phyloP scores from a whole-genome alignment of 2,888 invertebrate genomes.

The Agapetus fuscipes region DNA sequence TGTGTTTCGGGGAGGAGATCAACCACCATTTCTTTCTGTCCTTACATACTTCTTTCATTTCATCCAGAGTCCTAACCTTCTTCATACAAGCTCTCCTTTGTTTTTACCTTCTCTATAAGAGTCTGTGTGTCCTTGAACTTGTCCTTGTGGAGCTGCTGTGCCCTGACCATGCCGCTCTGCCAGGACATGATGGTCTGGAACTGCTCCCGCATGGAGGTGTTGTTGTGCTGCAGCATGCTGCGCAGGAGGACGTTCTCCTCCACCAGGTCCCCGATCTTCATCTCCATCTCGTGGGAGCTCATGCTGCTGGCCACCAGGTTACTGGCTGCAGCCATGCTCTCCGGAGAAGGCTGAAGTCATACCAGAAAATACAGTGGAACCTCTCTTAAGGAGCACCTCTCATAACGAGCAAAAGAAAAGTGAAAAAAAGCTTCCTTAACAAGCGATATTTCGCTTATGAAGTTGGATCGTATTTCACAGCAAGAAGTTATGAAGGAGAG shows the following conservation, averaged over 20 bases:
- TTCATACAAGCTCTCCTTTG: too few relatives aligned
- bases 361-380: too few relatives aligned
- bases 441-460: too few relatives aligned
- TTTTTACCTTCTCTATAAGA: conserved; percentile 48
- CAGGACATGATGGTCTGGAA: conserved; percentile 50
- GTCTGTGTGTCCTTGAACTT: conserved; percentile 58
- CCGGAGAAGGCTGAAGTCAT: conserved; percentile 6
- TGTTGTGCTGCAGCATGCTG: conserved; percentile 56
- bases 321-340: conserved; percentile 3
- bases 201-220: conserved; percentile 57
- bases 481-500: too few relatives aligned
- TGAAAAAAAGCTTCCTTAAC: too few relatives aligned
- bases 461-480: too few relatives aligned
- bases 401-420: too few relatives aligned
- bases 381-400: too few relatives aligned
- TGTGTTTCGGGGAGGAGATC: too few relatives aligned
- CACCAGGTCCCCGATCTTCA: conserved; percentile 38
- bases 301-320: conserved; percentile 2
- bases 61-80: too few relatives aligned
- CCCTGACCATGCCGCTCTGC: conserved; percentile 54
- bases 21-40: too few relatives aligned
- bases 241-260: conserved; percentile 48
- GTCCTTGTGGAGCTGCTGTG: conserved; percentile 51
- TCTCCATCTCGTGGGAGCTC: conserved; percentile 2
- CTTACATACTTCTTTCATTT: too few relatives aligned